Percentiles rank a stretch among this genome's conserved stretches.
phyloP scores from a whole-genome alignment of 2,888 invertebrate species.

The Eulithis prunata region DNA sequence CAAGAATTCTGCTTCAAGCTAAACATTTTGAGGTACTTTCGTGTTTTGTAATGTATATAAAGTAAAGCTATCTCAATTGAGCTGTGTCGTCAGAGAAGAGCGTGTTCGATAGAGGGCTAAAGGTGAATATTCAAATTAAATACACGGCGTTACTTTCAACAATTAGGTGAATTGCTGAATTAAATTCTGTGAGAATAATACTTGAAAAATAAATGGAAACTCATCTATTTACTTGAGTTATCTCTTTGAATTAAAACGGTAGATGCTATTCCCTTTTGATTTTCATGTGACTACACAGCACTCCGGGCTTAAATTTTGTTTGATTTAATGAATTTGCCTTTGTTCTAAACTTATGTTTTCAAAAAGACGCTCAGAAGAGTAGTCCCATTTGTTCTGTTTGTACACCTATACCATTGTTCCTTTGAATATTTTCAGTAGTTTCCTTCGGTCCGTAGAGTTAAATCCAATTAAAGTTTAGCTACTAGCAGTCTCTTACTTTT shows the following conservation, averaged over 20 bases:
- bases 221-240: constrained; percentile 10
- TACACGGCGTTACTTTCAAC: constrained; percentile 44
- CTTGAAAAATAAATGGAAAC: constrained; percentile 21
- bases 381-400: constrained; percentile 29
- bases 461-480: constrained; percentile 39
- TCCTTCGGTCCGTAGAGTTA: constrained; percentile 19
- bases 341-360: constrained; percentile 18
- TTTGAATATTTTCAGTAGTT: constrained; percentile 30
- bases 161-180: constrained; percentile 42
- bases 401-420: constrained; percentile 32
- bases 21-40: too few species aligned
- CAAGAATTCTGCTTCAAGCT: too few species aligned
- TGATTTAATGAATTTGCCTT: constrained; percentile 1
- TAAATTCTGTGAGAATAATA: constrained; percentile 39
- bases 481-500: constrained; percentile 40
- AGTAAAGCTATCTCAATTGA: too few species aligned
- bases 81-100: constrained; percentile 39
- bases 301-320: neutral
- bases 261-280: neutral
- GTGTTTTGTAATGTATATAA: too few species aligned
- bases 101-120: constrained; percentile 49
- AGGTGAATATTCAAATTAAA: constrained; percentile 57
- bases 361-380: constrained; percentile 29
- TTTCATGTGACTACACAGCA: neutral
- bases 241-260: constrained; percentile 4